These are phyloP conservation scores for Aphis craccivora DNA, from an alignment of 1,140 invertebrate species.

Conservation along the genomic window DNA sequence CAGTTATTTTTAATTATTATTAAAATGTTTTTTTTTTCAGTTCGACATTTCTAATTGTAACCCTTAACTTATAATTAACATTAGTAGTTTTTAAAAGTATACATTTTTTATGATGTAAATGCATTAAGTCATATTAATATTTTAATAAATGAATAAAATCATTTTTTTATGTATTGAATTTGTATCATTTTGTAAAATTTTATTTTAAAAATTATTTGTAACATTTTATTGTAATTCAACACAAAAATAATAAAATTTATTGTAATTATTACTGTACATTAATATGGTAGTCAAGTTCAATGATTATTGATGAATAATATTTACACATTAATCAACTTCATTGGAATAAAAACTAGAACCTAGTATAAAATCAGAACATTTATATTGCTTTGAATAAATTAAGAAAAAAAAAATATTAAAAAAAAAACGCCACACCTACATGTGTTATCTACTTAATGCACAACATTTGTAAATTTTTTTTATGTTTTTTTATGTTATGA, in stretches of 20 bases:
- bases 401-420: too few relatives aligned
- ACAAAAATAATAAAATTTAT: not conserved
- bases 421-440: not conserved
- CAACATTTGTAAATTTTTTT: too few relatives aligned
- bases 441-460: too few relatives aligned
- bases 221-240: too few relatives aligned
- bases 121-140: not conserved
- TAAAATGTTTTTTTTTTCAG: conserved; percentile 1
- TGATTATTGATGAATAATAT: not conserved
- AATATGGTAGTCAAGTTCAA: not conserved
- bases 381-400: not conserved
- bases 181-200: not conserved
- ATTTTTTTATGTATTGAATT: not conserved
- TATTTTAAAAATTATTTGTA: too few relatives aligned
- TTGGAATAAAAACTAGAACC: not conserved
- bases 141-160: not conserved
- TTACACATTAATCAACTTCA: not conserved
- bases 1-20: not conserved
- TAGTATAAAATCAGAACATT: not conserved
- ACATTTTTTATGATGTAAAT: not conserved
- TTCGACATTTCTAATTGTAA: not conserved
- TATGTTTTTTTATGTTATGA: too few relatives aligned
- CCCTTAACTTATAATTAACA: not conserved
- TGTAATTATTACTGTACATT: not conserved
- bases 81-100: not conserved